phyloP scores from a whole-genome alignment of 2,888 invertebrate genomes.

The Nudaria mundana region DNA sequence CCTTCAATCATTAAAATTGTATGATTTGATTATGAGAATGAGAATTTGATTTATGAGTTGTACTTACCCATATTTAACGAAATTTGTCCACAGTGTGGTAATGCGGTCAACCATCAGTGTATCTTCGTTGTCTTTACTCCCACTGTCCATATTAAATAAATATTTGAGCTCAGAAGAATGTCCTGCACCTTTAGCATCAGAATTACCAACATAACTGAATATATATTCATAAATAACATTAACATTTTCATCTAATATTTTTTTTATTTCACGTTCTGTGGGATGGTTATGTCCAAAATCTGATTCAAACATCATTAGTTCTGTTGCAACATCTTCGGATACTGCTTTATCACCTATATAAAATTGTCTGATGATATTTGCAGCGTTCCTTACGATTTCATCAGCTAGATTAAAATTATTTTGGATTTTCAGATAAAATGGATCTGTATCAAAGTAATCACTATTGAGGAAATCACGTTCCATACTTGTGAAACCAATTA shows the following conservation, averaged over 20 bases:
- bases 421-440: conserved; percentile 52
- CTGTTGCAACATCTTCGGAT: conserved; percentile 38
- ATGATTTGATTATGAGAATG: no score
- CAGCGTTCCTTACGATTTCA: conserved; percentile 40
- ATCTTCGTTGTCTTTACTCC: conserved; percentile 40
- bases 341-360: conserved; percentile 64
- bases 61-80: conserved; percentile 68
- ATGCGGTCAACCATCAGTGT: conserved; percentile 52
- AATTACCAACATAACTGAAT: conserved; percentile 54
- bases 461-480: conserved; percentile 42
- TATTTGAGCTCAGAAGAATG: conserved; percentile 60
- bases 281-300: conserved; percentile 65
- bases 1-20: no score
- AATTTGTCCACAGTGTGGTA: conserved; percentile 64
- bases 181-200: conserved; percentile 40
- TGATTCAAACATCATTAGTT: conserved; percentile 57
- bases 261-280: conserved; percentile 51
- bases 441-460: conserved; percentile 52
- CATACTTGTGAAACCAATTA: conserved; percentile 62
- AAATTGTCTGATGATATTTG: conserved; percentile 52
- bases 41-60: no score
- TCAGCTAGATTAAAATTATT: conserved; percentile 58
- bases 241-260: conserved; percentile 54
- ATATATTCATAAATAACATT: conserved; percentile 60
- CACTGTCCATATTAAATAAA: conserved; percentile 44